phyloP scores from a whole-genome alignment of 2,888 invertebrate genomes.

The Trypoxylon attenuatum region DNA sequence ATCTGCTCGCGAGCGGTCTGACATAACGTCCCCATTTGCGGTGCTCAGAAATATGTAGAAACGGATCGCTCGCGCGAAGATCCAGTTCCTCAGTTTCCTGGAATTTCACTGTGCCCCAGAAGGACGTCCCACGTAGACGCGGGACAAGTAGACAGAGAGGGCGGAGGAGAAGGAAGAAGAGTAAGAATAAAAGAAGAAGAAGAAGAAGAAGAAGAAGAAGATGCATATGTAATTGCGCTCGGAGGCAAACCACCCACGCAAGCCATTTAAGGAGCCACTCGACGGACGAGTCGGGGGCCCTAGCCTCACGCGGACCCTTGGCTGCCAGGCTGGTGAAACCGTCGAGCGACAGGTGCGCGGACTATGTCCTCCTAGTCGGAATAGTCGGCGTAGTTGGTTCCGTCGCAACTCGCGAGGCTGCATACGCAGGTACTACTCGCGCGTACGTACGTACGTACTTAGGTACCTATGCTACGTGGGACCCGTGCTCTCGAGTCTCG shows the following conservation, averaged over 20 bases:
- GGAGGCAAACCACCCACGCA: conserved; percentile 63
- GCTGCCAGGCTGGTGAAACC: no score
- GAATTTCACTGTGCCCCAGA: conserved; percentile 26
- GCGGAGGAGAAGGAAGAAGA: neutral
- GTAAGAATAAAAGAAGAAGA: no score
- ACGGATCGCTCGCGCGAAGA: conserved; percentile 20
- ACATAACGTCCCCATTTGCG: conserved; percentile 12
- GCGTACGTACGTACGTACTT: neutral
- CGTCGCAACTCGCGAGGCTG: conserved; percentile 18
- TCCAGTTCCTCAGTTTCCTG: conserved; percentile 46
- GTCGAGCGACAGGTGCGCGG: conserved; percentile 50
- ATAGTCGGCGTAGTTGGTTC: no score
- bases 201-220: no score
- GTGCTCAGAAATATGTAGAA: conserved; percentile 22
- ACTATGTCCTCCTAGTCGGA: no score
- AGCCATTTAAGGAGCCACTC: conserved; percentile 43
- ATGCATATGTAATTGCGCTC: conserved; percentile 55
- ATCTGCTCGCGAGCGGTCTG: conserved; percentile 23
- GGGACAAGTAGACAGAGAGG: no score
- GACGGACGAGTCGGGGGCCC: conserved; percentile 33
- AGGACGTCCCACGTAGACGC: no score
- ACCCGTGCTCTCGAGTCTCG: neutral
- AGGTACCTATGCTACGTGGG: neutral
- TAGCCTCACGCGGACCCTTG: conserved; percentile 19
- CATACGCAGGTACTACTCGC: no score